Conservation (phyloP, 2,888 invertebrate genomes). For the Acleris emargana region DNA sequence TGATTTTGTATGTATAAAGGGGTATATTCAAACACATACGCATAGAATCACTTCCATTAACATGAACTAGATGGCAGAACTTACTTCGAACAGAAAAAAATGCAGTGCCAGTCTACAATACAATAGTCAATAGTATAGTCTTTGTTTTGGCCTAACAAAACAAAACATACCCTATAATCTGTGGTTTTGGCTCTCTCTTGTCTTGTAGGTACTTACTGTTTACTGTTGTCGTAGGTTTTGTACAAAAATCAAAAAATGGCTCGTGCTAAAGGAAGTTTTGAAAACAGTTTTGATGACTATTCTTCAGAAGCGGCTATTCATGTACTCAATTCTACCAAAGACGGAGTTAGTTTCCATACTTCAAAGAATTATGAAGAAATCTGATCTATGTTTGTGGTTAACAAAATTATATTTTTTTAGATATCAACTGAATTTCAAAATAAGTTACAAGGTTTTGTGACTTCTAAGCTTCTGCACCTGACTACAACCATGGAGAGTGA, state of each 20-base stretch:
- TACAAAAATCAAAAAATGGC: constrained; percentile 47
- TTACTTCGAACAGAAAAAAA: no score
- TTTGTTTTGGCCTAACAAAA: no score
- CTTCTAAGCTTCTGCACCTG: constrained; percentile 64
- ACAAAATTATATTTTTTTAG: constrained; percentile 56
- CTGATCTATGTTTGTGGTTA: not conserved
- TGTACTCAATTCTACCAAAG: constrained; percentile 59
- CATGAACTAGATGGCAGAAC: no score
- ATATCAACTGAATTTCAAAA: constrained; percentile 72
- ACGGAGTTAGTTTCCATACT: constrained; percentile 50
- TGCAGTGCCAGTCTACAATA: no score
- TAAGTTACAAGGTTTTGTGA: constrained; percentile 68
- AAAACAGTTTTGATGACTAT: constrained; percentile 79
- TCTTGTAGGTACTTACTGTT: no score
- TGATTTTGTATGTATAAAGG: no score
- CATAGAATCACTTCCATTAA: no score
- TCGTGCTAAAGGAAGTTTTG: constrained; percentile 60
- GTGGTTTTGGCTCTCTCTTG: no score
- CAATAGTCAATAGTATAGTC: no score
- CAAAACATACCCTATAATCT: no score
- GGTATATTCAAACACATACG: no score
- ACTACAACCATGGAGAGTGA: constrained; percentile 69
- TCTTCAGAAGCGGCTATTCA: constrained; percentile 52
- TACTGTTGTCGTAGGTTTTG: not conserved
- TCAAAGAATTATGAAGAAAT: not conserved